Conservation (phyloP, 1,140 invertebrate species). For the Theocolax elegans region DNA sequence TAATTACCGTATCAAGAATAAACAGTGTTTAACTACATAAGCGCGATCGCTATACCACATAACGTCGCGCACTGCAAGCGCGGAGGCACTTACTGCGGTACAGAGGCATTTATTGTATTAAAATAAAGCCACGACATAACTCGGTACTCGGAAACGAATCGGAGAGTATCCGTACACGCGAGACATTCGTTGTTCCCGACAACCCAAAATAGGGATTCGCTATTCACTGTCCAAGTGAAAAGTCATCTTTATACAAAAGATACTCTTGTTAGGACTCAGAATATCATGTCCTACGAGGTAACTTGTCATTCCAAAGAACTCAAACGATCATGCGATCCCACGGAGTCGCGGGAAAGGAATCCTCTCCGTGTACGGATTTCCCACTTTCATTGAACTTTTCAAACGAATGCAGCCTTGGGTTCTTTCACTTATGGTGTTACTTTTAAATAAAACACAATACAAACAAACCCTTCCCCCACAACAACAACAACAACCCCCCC, state of each 20-base stretch:
- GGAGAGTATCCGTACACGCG: slow-evolving; percentile 55
- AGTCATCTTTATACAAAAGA: no score
- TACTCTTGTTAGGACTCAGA: no score
- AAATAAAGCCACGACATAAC: slow-evolving; percentile 42
- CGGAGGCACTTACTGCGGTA: slow-evolving; percentile 66
- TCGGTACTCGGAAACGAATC: slow-evolving; percentile 62
- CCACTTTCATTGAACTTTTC: slow-evolving; percentile 58
- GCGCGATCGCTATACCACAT: slow-evolving; percentile 49
- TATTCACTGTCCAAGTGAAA: no score
- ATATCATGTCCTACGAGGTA: no score
- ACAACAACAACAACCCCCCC: slow-evolving; percentile 49
- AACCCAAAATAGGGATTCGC: no score
- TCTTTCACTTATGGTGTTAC: slow-evolving; percentile 67
- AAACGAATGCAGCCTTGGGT: slow-evolving; percentile 64
- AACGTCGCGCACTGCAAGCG: slow-evolving; percentile 59
- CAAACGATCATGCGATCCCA: no score
- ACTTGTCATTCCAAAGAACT: no score
- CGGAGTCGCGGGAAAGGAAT: slow-evolving; percentile 36
- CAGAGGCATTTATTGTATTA: slow-evolving; percentile 8
- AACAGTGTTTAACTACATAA: slow-evolving; percentile 54
- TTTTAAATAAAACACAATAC: slow-evolving; percentile 64
- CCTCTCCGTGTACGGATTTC: slow-evolving; percentile 48
- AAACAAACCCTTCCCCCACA: slow-evolving; percentile 57
- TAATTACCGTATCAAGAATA: slow-evolving; percentile 50
- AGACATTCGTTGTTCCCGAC: neutral